phyloP scores from a whole-genome alignment of 2,888 invertebrate genomes.

The Carpatolechia fugitivella region DNA sequence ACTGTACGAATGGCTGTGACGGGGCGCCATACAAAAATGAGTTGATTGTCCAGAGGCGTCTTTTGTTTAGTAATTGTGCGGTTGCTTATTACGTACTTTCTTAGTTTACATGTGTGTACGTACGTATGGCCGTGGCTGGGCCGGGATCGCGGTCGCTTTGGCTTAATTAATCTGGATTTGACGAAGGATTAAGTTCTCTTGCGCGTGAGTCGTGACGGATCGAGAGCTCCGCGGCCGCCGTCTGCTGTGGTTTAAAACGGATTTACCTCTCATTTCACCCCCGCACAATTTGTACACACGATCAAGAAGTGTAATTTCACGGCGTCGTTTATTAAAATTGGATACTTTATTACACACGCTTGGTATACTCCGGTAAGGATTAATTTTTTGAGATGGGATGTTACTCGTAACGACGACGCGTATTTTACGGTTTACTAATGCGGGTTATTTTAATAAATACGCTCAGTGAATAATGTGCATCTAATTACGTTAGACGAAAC shows the following conservation, averaged over 20 bases:
- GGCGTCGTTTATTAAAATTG: conserved; percentile 1
- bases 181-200: conserved; percentile 68
- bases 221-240: conserved; percentile 57
- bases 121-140: conserved; percentile 50
- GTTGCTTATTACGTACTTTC: background rate
- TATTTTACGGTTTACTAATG: no score
- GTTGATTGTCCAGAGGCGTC: no score
- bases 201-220: conserved; percentile 65
- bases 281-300: conserved; percentile 25
- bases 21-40: no score
- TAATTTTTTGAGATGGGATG: background rate
- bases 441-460: no score
- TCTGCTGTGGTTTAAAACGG: conserved; percentile 69
- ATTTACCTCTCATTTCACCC: conserved; percentile 64
- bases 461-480: no score
- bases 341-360: background rate
- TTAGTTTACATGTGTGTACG: conserved; percentile 33
- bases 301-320: background rate
- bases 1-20: no score
- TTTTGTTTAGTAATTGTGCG: no score
- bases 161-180: conserved; percentile 77
- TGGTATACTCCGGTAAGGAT: background rate
- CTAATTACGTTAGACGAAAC: no score
- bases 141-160: conserved; percentile 58
- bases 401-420: background rate